Percentiles rank a stretch among this genome's conserved stretches.
Conservation (phyloP, 2,113 vertebrate genomes). For the Lampris incognitus region DNA sequence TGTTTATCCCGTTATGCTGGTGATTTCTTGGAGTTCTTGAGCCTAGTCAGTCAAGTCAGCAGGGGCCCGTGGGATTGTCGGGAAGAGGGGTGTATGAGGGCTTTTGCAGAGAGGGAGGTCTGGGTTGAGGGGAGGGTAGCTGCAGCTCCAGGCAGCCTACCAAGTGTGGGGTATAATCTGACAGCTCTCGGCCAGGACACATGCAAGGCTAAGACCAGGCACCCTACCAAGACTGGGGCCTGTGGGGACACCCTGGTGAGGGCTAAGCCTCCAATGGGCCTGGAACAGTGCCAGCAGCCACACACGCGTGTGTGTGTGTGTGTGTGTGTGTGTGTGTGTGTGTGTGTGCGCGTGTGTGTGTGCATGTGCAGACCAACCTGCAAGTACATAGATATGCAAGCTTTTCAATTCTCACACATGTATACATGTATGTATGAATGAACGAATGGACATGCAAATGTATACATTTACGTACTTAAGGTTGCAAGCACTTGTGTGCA, state of each 20-base stretch:
- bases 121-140: slow-evolving; percentile 53
- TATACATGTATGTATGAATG: slow-evolving; percentile 14
- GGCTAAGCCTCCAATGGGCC: slow-evolving; percentile 68
- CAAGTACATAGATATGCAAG: slow-evolving; percentile 5
- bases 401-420: not conserved
- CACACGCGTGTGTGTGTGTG: slow-evolving; percentile 12
- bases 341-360: no score
- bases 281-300: slow-evolving; percentile 70
- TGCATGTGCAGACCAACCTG: no score
- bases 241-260: slow-evolving; percentile 79
- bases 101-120: slow-evolving; percentile 24
- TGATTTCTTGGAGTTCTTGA: slow-evolving; percentile 38
- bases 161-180: slow-evolving; percentile 79
- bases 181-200: slow-evolving; percentile 75
- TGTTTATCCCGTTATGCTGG: slow-evolving; percentile 16
- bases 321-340: not conserved
- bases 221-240: slow-evolving; percentile 77
- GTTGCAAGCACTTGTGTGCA: slow-evolving; percentile 28
- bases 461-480: slow-evolving; percentile 43
- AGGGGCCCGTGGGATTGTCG: not conserved
- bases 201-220: slow-evolving; percentile 80
- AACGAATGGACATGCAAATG: not conserved
- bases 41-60: slow-evolving; percentile 49
- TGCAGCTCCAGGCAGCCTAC: slow-evolving; percentile 71
- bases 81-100: slow-evolving; percentile 1